Evolutionary conservation across 2,888 invertebrate species (phyloP).

Genomic region (Tetheella fluctuosa): DNA sequence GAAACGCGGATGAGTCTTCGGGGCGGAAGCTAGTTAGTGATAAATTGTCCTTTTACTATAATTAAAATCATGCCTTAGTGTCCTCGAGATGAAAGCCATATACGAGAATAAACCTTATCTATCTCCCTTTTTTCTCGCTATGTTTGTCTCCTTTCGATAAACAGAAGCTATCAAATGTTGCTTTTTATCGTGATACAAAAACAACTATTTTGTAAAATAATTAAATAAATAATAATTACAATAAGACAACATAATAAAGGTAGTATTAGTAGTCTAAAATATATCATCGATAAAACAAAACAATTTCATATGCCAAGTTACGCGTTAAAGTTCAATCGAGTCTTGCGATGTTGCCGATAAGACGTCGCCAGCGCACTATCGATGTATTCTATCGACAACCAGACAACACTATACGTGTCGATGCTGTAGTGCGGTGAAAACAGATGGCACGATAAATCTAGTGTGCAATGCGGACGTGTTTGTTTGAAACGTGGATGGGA

Average conservation of each 20-base stretch:
- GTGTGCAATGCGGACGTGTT: slow-evolving; percentile 37
- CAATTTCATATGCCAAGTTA: slow-evolving; percentile 34
- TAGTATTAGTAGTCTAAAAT: slow-evolving; percentile 22
- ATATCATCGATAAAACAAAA: slow-evolving; percentile 34
- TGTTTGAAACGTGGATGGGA: slow-evolving; percentile 29
- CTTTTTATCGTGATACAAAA: too few relatives aligned
- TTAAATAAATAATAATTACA: slow-evolving; percentile 12
- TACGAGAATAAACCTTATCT: too few relatives aligned
- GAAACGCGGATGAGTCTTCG: too few relatives aligned
- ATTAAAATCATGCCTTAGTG: too few relatives aligned
- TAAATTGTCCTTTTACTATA: too few relatives aligned
- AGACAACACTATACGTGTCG: slow-evolving; percentile 40
- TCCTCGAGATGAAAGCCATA: too few relatives aligned
- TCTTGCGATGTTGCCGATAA: slow-evolving; percentile 44
- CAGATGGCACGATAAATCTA: slow-evolving; percentile 43
- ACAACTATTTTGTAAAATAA: background rate
- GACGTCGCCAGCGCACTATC: slow-evolving; percentile 41
- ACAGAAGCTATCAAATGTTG: too few relatives aligned
- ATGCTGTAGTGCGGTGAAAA: slow-evolving; percentile 39
- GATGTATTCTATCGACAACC: slow-evolving; percentile 42
- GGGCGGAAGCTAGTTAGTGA: too few relatives aligned
- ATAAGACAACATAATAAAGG: background rate
- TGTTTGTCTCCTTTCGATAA: too few relatives aligned
- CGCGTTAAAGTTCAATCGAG: slow-evolving; percentile 38
- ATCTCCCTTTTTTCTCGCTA: too few relatives aligned